A percentile compares a stretch with the other conserved stretches of the same genome.
Conservation (phyloP, 2,888 invertebrate genomes). For the Leptinotarsa juncta region DNA sequence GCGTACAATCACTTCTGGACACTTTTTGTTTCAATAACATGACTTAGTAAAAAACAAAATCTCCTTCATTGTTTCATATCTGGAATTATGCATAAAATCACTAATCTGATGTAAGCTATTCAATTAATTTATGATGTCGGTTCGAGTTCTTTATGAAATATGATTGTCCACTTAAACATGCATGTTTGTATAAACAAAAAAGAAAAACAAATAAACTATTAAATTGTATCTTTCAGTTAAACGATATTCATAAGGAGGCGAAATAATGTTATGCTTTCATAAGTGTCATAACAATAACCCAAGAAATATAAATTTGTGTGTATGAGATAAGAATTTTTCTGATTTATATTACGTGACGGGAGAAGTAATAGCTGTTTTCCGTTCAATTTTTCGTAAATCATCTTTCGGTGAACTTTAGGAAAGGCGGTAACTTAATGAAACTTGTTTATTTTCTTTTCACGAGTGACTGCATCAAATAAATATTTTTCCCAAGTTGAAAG, state of each 20-base stretch:
- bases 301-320: slow-evolving; percentile 29
- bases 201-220: slow-evolving; percentile 35
- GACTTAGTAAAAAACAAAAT: too few relatives aligned
- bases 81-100: not conserved
- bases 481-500: too few relatives aligned
- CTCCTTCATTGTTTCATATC: too few relatives aligned
- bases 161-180: slow-evolving; percentile 9
- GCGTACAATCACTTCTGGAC: too few relatives aligned
- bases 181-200: slow-evolving; percentile 39
- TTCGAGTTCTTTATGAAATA: slow-evolving; percentile 18
- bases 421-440: too few relatives aligned
- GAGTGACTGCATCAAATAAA: too few relatives aligned
- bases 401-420: not conserved
- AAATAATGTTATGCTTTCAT: slow-evolving; percentile 34
- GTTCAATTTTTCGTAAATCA: not conserved
- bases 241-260: slow-evolving; percentile 28
- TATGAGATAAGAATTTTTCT: not conserved
- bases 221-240: slow-evolving; percentile 30
- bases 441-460: too few relatives aligned
- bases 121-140: slow-evolving; percentile 5
- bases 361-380: not conserved
- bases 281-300: slow-evolving; percentile 39
- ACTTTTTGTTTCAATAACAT: too few relatives aligned
- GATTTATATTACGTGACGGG: not conserved
- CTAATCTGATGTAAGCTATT: not conserved